Evolutionary conservation across 2,888 invertebrate species (phyloP), one percentile per base, ranked within the genome.

Genomic region (Mimumesa dahlbomi): DNA sequence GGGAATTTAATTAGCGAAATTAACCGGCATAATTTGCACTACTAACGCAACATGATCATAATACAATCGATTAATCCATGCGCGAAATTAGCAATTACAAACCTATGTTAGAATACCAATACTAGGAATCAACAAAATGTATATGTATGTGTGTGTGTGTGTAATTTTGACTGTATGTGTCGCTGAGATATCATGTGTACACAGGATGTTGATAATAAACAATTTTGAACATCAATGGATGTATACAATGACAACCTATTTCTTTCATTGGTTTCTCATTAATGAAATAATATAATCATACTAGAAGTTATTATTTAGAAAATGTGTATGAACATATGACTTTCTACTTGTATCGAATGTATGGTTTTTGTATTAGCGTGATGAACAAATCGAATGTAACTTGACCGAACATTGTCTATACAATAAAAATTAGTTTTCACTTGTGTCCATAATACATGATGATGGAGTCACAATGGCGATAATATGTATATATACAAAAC

Each of bases 31-130:
- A 43, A 36, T 52, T 43, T 52, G 40, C 45, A 43, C 40, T n/a
- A n/a, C n/a, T 25, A 22, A 50, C 53, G 53, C 29, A 42, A 59
- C 40, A 48, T 13, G 46, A 25, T 50, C 34, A 14, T 42, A 50
- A 59, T n/a, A n/a, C n/a, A n/a, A n/a, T n/a, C 1, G 40, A 65
- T 59, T 46, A 58, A 50, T 59, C 54, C 59, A 43, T 70, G 54
- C 59, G 64, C 57, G 63, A 69, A 45, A 69, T 63, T 45, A 56
- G 50, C 45, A 38, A 63, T 43, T 58, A 25, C 34, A 38, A 34
- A 43, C 40, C 25, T 40, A 2, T 50, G 49, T 42, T 50, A n/a
- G 6, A 22, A 34, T 19, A 46, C 22, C 34, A 54, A 53, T 56
- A 42, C 16, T 36, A 42, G n/a, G 21, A 56, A 67, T 52, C 19